These are phyloP conservation scores for Podotricha telesiphe DNA, from an alignment of 2,888 invertebrate genomes.

Conservation along the genomic window DNA sequence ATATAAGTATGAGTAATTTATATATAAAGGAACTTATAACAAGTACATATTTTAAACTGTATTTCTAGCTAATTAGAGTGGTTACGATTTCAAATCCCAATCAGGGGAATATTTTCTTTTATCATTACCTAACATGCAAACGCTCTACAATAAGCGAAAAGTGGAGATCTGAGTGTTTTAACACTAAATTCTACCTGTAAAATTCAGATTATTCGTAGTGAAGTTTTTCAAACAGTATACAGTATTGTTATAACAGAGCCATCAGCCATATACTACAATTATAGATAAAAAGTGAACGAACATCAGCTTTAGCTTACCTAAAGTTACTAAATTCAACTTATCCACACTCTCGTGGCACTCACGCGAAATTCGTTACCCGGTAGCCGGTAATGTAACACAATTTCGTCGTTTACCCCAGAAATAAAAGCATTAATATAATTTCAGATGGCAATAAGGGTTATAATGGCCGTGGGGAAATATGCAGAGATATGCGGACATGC, in stretches of 20 bases:
- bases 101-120: no score
- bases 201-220: no score
- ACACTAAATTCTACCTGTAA: background rate
- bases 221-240: no score
- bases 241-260: no score
- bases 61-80: no score
- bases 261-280: background rate
- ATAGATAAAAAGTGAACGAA: background rate
- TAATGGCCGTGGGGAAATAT: constrained; percentile 37
- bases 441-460: constrained; percentile 38
- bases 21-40: no score
- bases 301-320: no score
- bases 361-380: constrained; percentile 27
- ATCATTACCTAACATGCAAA: no score
- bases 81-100: no score
- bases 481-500: constrained; percentile 36
- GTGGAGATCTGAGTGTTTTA: background rate
- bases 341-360: constrained; percentile 33
- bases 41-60: no score
- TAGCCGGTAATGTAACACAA: constrained; percentile 33
- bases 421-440: constrained; percentile 38
- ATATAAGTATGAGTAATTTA: no score
- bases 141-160: no score
- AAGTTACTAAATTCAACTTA: constrained; percentile 25
- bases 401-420: constrained; percentile 31